A percentile compares a stretch with the other conserved stretches of the same genome.
Evolutionary conservation across 1,140 invertebrate species (phyloP).

Genomic region (Mamestra configurata): DNA sequence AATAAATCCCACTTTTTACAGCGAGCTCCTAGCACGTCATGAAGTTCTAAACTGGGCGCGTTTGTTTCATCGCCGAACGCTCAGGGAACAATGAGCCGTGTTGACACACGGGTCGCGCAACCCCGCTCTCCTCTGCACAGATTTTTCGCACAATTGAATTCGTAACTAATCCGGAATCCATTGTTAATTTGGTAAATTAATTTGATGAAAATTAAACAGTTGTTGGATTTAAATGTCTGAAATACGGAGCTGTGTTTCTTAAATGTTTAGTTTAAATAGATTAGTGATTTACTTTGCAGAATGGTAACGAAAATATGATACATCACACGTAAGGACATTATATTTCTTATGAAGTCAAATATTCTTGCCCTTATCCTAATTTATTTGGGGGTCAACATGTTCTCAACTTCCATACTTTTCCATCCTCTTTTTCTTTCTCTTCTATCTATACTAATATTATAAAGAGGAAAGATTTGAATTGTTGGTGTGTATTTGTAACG

Average conservation of each 20-base stretch:
- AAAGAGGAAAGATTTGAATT: too few species aligned
- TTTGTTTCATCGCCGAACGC: constrained; percentile 23
- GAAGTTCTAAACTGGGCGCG: constrained; percentile 22
- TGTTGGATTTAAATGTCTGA: constrained; percentile 32
- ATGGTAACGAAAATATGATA: background rate
- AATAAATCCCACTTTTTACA: background rate
- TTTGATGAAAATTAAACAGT: constrained; percentile 60
- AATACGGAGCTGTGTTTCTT: background rate
- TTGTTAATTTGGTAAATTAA: constrained; percentile 69
- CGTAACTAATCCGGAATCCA: constrained; percentile 72
- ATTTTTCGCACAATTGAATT: constrained; percentile 83
- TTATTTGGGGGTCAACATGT: too few species aligned
- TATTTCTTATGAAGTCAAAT: too few species aligned
- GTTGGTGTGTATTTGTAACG: too few species aligned
- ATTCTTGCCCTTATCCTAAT: too few species aligned
- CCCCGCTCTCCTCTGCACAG: constrained; percentile 45
- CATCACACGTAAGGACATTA: too few species aligned
- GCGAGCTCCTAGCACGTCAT: background rate
- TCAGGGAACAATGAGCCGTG: constrained; percentile 49
- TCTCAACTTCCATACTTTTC: too few species aligned
- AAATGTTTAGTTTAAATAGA: background rate
- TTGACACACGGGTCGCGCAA: constrained; percentile 60
- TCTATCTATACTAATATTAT: too few species aligned
- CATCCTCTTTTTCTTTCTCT: too few species aligned
- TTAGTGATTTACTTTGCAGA: background rate